Conservation (phyloP, 2,888 invertebrate species). For the Cantharis lateralis region DNA sequence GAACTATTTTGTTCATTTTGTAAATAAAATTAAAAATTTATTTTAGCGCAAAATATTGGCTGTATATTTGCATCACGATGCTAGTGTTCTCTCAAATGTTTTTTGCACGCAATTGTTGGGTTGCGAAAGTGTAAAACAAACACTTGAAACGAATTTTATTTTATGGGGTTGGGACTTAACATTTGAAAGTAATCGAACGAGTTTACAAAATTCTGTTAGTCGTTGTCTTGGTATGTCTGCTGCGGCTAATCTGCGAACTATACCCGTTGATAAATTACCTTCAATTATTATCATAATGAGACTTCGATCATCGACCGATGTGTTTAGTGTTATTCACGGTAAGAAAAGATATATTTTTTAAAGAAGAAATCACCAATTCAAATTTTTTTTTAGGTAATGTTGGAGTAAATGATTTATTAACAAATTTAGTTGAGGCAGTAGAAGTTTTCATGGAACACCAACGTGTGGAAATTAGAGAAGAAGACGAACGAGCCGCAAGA, state of each 20-base stretch:
- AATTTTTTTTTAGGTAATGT: conserved; percentile 67
- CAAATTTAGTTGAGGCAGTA: conserved; percentile 83
- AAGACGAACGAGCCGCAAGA: conserved; percentile 86
- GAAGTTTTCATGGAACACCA: conserved; percentile 84
- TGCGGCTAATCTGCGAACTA: conserved; percentile 81
- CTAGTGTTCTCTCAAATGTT: conserved; percentile 92
- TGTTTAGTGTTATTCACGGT: conserved; percentile 90
- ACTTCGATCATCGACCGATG: conserved; percentile 86
- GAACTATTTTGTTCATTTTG: background rate
- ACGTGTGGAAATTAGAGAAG: conserved; percentile 77
- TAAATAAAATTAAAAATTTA: background rate
- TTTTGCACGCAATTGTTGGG: conserved; percentile 95
- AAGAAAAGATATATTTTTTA: conserved; percentile 37
- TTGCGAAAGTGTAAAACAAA: conserved; percentile 87
- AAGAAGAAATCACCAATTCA: background rate
- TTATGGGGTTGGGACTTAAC: conserved; percentile 98
- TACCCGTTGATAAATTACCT: conserved; percentile 86
- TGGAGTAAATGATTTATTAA: conserved; percentile 86
- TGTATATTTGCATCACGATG: conserved; percentile 95
- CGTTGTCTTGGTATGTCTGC: conserved; percentile 82
- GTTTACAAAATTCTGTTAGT: conserved; percentile 76
- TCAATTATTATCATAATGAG: conserved; percentile 88
- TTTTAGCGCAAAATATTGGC: conserved; percentile 88
- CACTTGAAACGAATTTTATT: conserved; percentile 87
- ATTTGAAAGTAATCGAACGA: conserved; percentile 79